Evolutionary conservation across 2,888 invertebrate genomes (phyloP), one percentile per base, ranked within the genome.

Genomic region (Polymixis flavicincta): DNA sequence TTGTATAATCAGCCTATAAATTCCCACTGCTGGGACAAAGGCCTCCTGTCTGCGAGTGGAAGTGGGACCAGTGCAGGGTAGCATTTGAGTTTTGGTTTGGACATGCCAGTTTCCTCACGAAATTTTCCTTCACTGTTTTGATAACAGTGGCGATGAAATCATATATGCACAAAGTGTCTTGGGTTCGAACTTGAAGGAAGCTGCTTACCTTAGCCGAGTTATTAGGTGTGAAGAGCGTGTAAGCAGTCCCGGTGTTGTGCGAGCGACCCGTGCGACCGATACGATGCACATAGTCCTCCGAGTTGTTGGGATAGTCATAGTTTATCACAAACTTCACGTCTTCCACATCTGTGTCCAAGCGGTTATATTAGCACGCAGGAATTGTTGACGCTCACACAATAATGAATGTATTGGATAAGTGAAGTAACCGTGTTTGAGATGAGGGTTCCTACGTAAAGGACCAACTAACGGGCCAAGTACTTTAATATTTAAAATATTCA

Each of bases 291-390:
- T 99, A 99, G 96, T 99, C 99, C 96, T 99, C 99, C 6, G 99
- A 99, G 94, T 98, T 99, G 93, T 98, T 98, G 75, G 99, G 99
- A 96, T 99, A 99, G 96, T 99, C 99, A 97, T 98, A 99, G 97
- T 99, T 99, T 97, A 99, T 99, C 91, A 99, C 99, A 97, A 99
- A 99, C 97, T 99, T 99, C 94, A 99, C 99, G 97, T 99, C 99
- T 94, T 99, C 99, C 95, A 99, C 99, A 97, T 99, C 99, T 99
- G 97, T 87, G 87, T 85, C 84, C 80, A 85, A 89, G 74, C 71
- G 19, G 28, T 37, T 32, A 45, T 54, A 68, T 86, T 81, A 85
- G 25, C 55, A 54, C 13, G 25, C 9, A 55, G 5, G 55, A 2
- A 45, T 22, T 22, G 32, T 48, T 19, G 3, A 59, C 0, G n/a